Conservation (phyloP, 1,140 invertebrate species). For the Tetragonula clypearis region DNA sequence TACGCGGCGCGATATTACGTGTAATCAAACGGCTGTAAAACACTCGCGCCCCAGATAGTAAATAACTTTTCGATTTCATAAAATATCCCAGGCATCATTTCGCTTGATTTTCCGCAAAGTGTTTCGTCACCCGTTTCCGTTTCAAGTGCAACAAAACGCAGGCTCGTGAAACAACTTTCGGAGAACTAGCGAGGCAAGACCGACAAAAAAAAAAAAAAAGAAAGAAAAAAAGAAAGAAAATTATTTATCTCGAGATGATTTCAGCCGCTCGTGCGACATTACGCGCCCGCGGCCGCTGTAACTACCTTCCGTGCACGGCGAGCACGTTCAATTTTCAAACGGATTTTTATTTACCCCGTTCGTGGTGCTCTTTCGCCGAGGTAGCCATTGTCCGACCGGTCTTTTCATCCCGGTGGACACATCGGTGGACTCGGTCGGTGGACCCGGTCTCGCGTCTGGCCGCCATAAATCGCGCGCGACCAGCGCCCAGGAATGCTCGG, state of each 20-base stretch:
- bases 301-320: constrained; percentile 19
- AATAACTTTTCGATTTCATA: background rate
- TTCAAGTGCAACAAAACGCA: background rate
- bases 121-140: background rate
- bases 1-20: no score
- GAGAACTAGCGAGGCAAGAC: background rate
- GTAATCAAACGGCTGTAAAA: background rate
- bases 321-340: constrained; percentile 48
- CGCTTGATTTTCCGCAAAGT: background rate
- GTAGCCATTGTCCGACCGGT: constrained; percentile 53
- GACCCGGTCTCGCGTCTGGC: constrained; percentile 47
- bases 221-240: background rate
- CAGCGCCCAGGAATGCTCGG: constrained; percentile 40
- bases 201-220: background rate
- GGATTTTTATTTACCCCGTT: constrained; percentile 52
- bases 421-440: constrained; percentile 4
- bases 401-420: constrained; percentile 51
- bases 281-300: background rate
- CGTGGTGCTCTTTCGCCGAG: constrained; percentile 25
- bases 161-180: background rate
- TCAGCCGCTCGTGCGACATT: background rate
- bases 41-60: background rate
- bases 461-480: constrained; percentile 60
- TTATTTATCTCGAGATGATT: constrained; percentile 18
- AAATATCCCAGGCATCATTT: background rate